Evolutionary conservation across 2,113 vertebrate genomes (phyloP), one percentile per base, ranked within the genome.

Genomic region (Myodes glareolus): DNA sequence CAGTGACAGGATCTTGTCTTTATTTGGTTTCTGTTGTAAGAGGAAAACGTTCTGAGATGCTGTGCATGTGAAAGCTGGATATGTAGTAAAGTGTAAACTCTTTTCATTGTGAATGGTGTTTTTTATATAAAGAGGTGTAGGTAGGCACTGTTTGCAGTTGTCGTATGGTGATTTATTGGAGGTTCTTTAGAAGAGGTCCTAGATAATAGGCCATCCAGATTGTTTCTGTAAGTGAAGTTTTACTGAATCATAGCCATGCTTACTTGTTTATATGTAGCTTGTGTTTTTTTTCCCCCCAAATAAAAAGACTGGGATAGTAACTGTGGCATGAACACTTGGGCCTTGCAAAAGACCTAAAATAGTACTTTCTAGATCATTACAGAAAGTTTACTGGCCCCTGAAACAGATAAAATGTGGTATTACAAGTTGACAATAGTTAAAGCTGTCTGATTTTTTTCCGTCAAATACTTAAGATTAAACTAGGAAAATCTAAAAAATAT

Each of bases 151-250:
- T 63, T 63, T 84, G 55, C 25, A 61, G 75, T 95, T 96, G 76
- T 63, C 27, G 70, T 87, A 58, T 91, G 85, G 45, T 93, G 39
- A 84, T 78, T 88, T 78, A 72, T 31, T 58, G 25, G 68, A 77
- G 45, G 25, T 29, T 58, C 29, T 88, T 92, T 13, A 94, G 42
- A 88, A 77, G 67, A 70, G 25, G 7, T 47, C 92, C 27, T 27
- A 91, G 58, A 63, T 76, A 65, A 16, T 67, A 55, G 50, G 17
- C 33, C 4, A 58, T 76, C 42, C 70, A 72, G 67, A 52, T 33
- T 68, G 63, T 68, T 87, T 87, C 65, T 23, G 31, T 91, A 97
- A 87, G 31, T 92, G 92, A 91, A 68, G n/a, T 81, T 90, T 73
- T 92, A 70, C 68, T 90, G 58, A 65, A 77, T 90, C 36, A 88